Base-by-base conservation (phyloP, 2,113 vertebrate species). In the Sus scrofa region DNA sequence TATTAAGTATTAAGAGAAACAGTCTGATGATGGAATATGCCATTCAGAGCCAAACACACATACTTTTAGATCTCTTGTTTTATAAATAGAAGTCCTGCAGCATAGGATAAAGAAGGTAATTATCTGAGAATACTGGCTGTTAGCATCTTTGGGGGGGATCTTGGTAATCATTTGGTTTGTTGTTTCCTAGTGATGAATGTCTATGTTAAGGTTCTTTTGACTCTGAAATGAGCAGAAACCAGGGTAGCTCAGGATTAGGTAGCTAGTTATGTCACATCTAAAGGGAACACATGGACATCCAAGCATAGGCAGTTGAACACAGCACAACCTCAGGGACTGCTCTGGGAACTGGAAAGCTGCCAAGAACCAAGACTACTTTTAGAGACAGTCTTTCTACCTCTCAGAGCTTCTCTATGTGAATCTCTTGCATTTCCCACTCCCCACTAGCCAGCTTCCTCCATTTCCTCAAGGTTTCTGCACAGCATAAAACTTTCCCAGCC, bases 121-220 rank as follows among this genome's bases (percentile, higher is more conserved):
- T 94, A 73, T 37, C 27, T 1, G 34, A 92, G n/a, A 83, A 54
- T 63, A 79, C 73, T 93, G 52, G 73, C 60, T 89, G 3, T 65
- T 71, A 87, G 65, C 24, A 10, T 93, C 30, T 86, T 15, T 6
- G 32, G 13, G 56, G 79, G 24, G 6, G 58, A 85, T 54, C 67
- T 83, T 34, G 74, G 83, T 73, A 86, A 44, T 87, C 83, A 71
- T 83, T 83, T 84, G 71, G 71, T 91, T 86, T 71, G 73, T 95
- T 91, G 62, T 92, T 91, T 95, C 34, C 5, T 93, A 54, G 77
- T 93, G 39, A 52, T 39, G 30, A 88, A 37, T 79, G 58, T 68
- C 63, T 65, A 12, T 32, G 16, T 91, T 97, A 52, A 13, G 39
- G 58, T 2, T 75, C 39, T 92, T 94, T 79, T 79, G 91, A 86